These are phyloP conservation scores for Glaucidium brasilianum DNA, from an alignment of 2,113 vertebrate species.

Conservation along the genomic window DNA sequence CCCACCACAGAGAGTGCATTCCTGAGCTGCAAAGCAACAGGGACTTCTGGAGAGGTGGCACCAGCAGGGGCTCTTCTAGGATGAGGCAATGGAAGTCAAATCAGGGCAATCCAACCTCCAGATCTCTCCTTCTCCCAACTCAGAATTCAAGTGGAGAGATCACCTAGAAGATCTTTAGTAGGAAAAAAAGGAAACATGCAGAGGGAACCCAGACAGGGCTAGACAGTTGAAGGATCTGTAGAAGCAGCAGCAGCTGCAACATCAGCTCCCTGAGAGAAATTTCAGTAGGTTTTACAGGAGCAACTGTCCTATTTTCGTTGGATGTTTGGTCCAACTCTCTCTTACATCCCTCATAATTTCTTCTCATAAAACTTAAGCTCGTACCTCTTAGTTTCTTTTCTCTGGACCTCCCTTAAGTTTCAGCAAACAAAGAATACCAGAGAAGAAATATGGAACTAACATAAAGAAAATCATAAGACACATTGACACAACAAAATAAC, in stretches of 20 bases:
- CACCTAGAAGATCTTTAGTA: not conserved
- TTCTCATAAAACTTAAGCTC: not conserved
- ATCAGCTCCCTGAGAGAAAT: not conserved
- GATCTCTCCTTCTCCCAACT: not conserved
- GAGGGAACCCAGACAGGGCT: not conserved
- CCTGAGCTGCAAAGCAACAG: not conserved
- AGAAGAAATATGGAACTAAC: not conserved
- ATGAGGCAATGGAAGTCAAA: not conserved
- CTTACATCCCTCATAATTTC: not conserved
- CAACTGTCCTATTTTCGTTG: not conserved
- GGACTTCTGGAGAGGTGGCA: not conserved
- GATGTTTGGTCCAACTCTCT: not conserved
- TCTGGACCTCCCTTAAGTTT: not conserved
- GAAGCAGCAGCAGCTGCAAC: not conserved
- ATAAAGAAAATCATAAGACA: not conserved
- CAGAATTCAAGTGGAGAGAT: not conserved
- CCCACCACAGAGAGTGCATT: fast-evolving
- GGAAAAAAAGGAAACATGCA: not conserved
- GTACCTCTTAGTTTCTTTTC: not conserved
- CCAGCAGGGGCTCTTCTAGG: not conserved
- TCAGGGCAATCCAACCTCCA: not conserved
- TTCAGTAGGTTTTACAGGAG: not conserved
- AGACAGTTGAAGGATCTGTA: not conserved
- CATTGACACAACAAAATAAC: not conserved
- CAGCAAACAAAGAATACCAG: not conserved